Percentiles rank a stretch among this genome's conserved stretches.
These are phyloP conservation scores for Caenorhabditis brenneri DNA, from an alignment of 1,140 invertebrate genomes.

Conservation along the genomic window DNA sequence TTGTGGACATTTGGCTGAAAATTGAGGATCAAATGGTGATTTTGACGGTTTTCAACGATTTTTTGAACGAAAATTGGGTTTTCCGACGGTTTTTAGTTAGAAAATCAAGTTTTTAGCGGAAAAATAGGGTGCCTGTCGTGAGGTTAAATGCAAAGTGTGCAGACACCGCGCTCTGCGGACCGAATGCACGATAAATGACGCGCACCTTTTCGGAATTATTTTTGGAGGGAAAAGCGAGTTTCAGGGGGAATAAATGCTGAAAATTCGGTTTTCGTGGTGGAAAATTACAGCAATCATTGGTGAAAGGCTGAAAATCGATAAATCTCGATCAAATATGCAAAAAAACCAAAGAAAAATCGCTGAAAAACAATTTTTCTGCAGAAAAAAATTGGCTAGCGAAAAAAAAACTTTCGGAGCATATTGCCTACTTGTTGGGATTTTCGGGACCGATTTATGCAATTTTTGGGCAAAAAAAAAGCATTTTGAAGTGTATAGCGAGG, in stretches of 20 bases:
- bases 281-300: no score
- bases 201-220: background rate
- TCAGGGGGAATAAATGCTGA: background rate
- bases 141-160: background rate
- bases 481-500: no score
- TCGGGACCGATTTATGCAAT: no score
- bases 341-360: no score
- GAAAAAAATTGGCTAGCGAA: no score
- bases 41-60: background rate
- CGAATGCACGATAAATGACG: background rate
- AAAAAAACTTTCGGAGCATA: no score
- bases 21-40: background rate
- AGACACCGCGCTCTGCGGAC: background rate
- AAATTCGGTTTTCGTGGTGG: no score
- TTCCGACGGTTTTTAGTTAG: background rate
- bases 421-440: no score
- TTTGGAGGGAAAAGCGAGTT: background rate
- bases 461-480: no score
- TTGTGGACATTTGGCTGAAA: slow-evolving; percentile 31
- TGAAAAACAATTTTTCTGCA: no score
- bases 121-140: background rate
- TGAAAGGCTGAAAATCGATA: no score
- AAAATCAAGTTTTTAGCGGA: background rate
- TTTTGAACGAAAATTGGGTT: background rate
- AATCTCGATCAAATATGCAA: no score